phyloP scores from a whole-genome alignment of 2,888 invertebrate genomes.

The Philopedon plagiatum region DNA sequence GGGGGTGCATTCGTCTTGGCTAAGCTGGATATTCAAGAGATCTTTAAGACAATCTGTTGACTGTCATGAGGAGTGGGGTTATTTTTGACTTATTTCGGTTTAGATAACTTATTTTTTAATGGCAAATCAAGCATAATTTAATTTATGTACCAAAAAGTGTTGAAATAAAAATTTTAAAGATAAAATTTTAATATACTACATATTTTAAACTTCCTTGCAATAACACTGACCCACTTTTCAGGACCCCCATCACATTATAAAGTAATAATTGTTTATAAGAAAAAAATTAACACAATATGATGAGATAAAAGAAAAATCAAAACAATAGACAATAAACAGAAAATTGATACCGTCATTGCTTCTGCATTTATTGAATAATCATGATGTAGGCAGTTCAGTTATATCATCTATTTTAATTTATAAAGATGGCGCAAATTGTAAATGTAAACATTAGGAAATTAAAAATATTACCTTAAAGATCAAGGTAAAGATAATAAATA shows the following conservation, averaged over 20 bases:
- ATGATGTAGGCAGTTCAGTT: not conserved
- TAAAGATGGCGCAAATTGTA: slow-evolving; percentile 2
- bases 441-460: slow-evolving; percentile 15
- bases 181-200: too few relatives aligned
- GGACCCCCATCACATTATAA: slow-evolving; percentile 27
- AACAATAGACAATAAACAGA: slow-evolving; percentile 44
- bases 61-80: too few relatives aligned
- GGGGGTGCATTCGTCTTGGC: too few relatives aligned
- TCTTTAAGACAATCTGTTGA: too few relatives aligned
- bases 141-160: too few relatives aligned
- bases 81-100: too few relatives aligned
- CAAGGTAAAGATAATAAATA: slow-evolving; percentile 24
- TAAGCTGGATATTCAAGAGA: too few relatives aligned
- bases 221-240: slow-evolving; percentile 42
- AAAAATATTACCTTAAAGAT: slow-evolving; percentile 20
- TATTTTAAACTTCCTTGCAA: slow-evolving; percentile 28
- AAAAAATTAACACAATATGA: slow-evolving; percentile 38
- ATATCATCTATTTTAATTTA: slow-evolving; percentile 18
- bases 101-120: too few relatives aligned
- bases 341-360: slow-evolving; percentile 37
- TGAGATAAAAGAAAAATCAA: slow-evolving; percentile 17
- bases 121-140: too few relatives aligned
- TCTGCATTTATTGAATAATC: slow-evolving; percentile 32
- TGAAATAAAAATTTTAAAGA: too few relatives aligned
- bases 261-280: slow-evolving; percentile 28